Evolutionary conservation across 2,797 vertebrate genomes (phyloP).

Genomic region (Tapirus indicus): DNA sequence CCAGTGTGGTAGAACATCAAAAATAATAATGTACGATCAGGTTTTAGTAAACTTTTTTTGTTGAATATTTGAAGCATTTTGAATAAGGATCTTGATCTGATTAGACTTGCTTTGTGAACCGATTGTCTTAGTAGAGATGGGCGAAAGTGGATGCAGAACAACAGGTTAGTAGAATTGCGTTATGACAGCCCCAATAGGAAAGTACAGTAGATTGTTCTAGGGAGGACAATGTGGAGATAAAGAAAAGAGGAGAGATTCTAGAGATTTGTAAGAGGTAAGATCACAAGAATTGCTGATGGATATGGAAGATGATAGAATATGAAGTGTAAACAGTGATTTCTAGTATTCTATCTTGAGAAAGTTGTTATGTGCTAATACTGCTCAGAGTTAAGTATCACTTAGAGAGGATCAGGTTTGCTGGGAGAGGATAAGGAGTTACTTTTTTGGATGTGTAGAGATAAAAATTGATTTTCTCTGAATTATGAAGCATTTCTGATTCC

Average conservation of each 20-base stretch:
- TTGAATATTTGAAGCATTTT: neutral
- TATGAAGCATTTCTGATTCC: slow-evolving; percentile 12
- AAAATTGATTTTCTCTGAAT: neutral
- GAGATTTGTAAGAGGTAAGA: neutral
- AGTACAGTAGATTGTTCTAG: neutral
- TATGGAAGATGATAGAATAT: neutral
- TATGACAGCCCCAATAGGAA: neutral
- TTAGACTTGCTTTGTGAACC: neutral
- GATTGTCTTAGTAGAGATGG: neutral
- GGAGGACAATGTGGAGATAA: neutral
- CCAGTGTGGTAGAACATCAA: neutral
- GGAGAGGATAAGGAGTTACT: neutral
- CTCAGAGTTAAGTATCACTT: neutral
- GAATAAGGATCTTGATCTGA: neutral
- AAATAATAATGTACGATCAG: neutral
- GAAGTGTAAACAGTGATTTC: neutral
- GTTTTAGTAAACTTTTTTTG: neutral
- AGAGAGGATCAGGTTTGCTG: neutral
- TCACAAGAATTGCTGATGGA: neutral
- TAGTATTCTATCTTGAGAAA: neutral
- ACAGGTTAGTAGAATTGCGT: neutral
- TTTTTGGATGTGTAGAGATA: neutral
- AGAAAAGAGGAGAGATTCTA: neutral
- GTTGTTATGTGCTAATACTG: neutral
- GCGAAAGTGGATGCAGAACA: neutral